Evolutionary conservation across 1,140 invertebrate genomes (phyloP), one percentile per base, ranked within the genome.

Genomic region (Zophobas atratus): DNA sequence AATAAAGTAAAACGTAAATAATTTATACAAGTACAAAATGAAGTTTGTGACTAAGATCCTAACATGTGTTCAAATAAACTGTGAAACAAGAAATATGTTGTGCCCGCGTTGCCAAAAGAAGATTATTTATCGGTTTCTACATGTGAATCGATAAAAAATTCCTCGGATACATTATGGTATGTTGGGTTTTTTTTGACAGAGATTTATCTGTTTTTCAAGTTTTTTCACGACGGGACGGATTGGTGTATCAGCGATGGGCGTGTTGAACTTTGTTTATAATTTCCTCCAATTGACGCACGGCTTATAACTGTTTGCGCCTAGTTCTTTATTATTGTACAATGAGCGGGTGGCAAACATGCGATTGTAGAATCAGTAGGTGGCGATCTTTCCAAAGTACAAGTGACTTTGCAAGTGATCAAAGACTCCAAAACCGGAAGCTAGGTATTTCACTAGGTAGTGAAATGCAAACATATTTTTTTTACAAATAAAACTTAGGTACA

Each of bases 1-100:
- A 75, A 81, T 80, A 81, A 80, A 78, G 38, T 60, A 60, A 20
- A 78, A 77, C 56, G 35, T 63, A 77, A 70, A 63, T 80, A 77
- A 77, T 73, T 72, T 73, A 73, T 39, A 73, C 71, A 56, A 73
- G 71, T 73, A 73, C 70, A 77, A 75, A 76, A 70, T 73, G 74
- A 63, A 78, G 55, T 75, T 60, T 67, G 74, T 75, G 55, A 75
- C 36, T 51, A 51, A 67, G 74, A 49, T 38, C 32, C 38, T 34
- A 60, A 75, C 74, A 75, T 75, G 74, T 75, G 74, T 75, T 73
- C 38, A 55, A 56, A 73, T 73, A 73, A 73, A 73, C 49, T 73
- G 71, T 73, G 71, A 73, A 73, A 73, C 71, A 73, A 73, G 49
- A 55, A 72, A 72, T 73, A 73, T 53, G 71, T 55, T 73, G 71